A percentile compares a stretch with the other conserved stretches of the same genome.
phyloP scores from a whole-genome alignment of 2,888 invertebrate genomes.

The Linnaemya vulpina region DNA sequence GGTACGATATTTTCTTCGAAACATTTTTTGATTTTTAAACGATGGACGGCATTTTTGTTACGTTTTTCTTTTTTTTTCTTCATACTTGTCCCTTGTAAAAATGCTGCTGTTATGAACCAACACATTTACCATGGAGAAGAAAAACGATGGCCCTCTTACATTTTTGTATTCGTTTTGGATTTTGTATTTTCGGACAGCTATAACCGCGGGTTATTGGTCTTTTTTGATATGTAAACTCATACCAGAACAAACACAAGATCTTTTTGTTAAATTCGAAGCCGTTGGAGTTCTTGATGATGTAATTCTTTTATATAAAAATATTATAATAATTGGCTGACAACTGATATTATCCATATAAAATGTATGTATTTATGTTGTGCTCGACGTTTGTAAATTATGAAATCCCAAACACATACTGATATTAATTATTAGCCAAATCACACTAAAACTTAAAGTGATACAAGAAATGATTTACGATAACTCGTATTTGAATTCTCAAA shows the following conservation, averaged over 20 bases:
- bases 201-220: conserved; percentile 37
- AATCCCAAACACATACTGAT: background rate
- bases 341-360: background rate
- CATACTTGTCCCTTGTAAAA: conserved; percentile 61
- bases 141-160: background rate
- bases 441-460: background rate
- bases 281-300: conserved; percentile 27
- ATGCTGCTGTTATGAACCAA: conserved; percentile 9
- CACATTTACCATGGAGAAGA: background rate
- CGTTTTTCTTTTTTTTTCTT: conserved; percentile 18
- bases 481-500: no score
- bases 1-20: conserved; percentile 12
- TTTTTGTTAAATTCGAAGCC: conserved; percentile 19
- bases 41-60: conserved; percentile 40
- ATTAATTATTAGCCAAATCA: no score
- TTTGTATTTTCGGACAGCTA: conserved; percentile 46
- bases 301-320: conserved; percentile 26
- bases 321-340: background rate
- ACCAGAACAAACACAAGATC: conserved; percentile 11
- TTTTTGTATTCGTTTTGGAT: conserved; percentile 9
- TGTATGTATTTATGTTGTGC: background rate
- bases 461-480: no score
- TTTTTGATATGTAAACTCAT: conserved; percentile 27
- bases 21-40: conserved; percentile 29
- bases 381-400: no score